Evolutionary conservation across 2,113 vertebrate genomes (phyloP).

Genomic region (Cavia porcellus): DNA sequence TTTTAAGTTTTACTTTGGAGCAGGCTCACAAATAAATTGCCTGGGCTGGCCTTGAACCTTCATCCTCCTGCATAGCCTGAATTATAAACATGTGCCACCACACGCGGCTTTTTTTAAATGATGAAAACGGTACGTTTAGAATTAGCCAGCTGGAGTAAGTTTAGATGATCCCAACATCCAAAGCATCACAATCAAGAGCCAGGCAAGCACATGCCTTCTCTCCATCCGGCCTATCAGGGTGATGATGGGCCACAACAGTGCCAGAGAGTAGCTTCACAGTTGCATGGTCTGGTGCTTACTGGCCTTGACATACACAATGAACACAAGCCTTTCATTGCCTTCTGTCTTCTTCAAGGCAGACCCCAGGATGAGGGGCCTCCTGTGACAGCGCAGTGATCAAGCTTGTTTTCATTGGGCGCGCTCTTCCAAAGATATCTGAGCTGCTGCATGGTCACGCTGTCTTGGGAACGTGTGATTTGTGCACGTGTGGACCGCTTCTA

Average conservation of each 20-base stretch:
- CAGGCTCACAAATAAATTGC: neutral
- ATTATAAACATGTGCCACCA: neutral
- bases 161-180: neutral
- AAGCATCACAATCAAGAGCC: neutral
- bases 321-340: neutral
- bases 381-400: neutral
- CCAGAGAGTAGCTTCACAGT: neutral
- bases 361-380: neutral
- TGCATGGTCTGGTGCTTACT: neutral
- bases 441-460: neutral
- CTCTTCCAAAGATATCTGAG: neutral
- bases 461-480: neutral
- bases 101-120: neutral
- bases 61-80: neutral
- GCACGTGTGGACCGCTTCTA: neutral
- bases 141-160: neutral
- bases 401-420: neutral
- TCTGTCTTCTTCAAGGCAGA: neutral
- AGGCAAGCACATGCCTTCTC: neutral
- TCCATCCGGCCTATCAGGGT: neutral
- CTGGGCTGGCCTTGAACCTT: neutral
- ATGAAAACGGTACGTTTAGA: neutral
- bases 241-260: neutral
- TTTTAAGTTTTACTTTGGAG: neutral
- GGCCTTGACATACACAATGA: neutral